A percentile compares a stretch with the other conserved stretches of the same genome.
phyloP scores from a whole-genome alignment of 1,140 invertebrate species.

The Spodoptera litura region DNA sequence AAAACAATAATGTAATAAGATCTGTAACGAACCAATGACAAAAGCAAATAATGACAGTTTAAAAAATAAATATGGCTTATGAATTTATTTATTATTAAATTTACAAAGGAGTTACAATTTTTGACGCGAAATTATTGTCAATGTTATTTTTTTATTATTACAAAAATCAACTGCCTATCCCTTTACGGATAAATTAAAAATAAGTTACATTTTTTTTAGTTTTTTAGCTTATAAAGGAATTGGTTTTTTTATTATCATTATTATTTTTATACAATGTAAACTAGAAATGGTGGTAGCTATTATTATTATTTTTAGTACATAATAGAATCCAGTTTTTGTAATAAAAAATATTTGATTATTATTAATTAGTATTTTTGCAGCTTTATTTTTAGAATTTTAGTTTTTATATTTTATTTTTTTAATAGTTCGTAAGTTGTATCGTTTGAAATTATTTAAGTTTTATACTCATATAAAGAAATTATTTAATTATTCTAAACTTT shows the following conservation, averaged over 20 bases:
- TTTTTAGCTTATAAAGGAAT: constrained; percentile 22
- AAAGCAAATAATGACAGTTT: too few relatives aligned
- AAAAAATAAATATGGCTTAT: too few relatives aligned
- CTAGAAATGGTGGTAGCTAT: constrained; percentile 44
- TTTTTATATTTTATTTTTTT: constrained; percentile 51
- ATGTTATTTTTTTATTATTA: neutral
- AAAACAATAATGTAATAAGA: too few relatives aligned
- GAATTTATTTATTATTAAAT: too few relatives aligned
- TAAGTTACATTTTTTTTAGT: constrained; percentile 25
- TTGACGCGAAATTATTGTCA: neutral
- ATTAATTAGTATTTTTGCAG: constrained; percentile 50
- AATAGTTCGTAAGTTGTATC: constrained; percentile 38
- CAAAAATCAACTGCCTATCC: constrained; percentile 4
- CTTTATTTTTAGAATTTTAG: constrained; percentile 51
- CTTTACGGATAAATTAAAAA: neutral
- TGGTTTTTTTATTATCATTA: constrained; percentile 25
- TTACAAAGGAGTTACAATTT: neutral
- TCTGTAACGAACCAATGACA: too few relatives aligned
- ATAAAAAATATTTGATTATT: constrained; percentile 23
- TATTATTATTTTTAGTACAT: constrained; percentile 45
- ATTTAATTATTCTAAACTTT: constrained; percentile 40
- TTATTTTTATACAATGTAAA: constrained; percentile 43
- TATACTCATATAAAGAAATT: constrained; percentile 57
- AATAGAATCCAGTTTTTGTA: constrained; percentile 30
- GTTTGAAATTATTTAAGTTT: constrained; percentile 50